phyloP scores from a whole-genome alignment of 2,888 invertebrate genomes.

The Dicyrtoma fusca region DNA sequence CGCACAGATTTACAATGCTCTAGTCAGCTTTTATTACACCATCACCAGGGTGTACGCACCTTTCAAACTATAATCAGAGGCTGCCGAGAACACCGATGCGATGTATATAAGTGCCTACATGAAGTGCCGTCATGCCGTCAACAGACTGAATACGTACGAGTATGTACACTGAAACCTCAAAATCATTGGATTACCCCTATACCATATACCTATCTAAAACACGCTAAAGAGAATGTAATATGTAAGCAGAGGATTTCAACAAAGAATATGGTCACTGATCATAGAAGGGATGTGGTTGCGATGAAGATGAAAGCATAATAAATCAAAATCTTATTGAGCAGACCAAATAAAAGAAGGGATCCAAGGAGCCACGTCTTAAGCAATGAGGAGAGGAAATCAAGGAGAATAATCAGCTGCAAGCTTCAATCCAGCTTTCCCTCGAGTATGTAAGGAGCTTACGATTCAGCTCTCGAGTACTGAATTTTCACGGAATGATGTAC shows the following conservation, averaged over 20 bases:
- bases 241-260: not conserved
- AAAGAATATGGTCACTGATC: constrained; percentile 7
- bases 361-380: constrained; percentile 9
- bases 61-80: too few relatives aligned
- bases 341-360: constrained; percentile 25
- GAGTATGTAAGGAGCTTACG: too few relatives aligned
- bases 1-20: constrained; percentile 27
- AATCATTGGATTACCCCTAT: constrained; percentile 23
- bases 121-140: not conserved
- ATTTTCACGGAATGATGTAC: too few relatives aligned
- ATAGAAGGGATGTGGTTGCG: constrained; percentile 25
- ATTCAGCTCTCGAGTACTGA: too few relatives aligned
- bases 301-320: constrained; percentile 46
- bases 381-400: constrained; percentile 25
- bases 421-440: not conserved
- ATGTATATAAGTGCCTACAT: not conserved
- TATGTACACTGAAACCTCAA: constrained; percentile 14
- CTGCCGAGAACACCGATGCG: too few relatives aligned
- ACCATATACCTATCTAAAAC: not conserved
- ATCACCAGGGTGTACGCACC: too few relatives aligned
- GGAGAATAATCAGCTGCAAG: constrained; percentile 30
- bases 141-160: not conserved
- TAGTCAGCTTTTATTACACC: too few relatives aligned
- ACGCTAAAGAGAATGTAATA: not conserved
- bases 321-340: constrained; percentile 47